Evolutionary conservation across 1,140 invertebrate genomes (phyloP).

Genomic region (Conus ventricosus): DNA sequence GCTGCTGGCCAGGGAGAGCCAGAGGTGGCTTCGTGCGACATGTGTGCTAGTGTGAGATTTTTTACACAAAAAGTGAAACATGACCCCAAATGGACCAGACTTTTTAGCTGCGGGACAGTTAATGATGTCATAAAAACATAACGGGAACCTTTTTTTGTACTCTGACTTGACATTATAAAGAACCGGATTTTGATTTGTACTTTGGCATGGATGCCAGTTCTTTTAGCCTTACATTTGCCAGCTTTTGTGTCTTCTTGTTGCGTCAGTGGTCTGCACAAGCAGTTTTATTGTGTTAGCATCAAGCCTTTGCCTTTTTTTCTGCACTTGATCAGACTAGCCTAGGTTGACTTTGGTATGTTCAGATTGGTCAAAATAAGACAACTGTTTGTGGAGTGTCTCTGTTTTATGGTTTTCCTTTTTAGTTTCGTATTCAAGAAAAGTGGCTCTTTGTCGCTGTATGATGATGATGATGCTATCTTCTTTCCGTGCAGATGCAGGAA

Average conservation of each 20-base stretch:
- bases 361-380: too few species aligned
- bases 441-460: too few species aligned
- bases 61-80: conserved; percentile 13
- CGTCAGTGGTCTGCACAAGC: neutral
- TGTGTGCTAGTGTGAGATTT: conserved; percentile 17
- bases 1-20: neutral
- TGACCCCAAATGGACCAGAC: neutral
- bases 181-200: neutral
- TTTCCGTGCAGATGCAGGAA: too few species aligned
- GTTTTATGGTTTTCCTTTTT: too few species aligned
- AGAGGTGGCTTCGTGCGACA: neutral
- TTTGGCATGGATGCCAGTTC: neutral
- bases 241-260: neutral
- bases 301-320: too few species aligned
- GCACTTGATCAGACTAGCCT: too few species aligned
- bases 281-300: too few species aligned
- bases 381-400: too few species aligned
- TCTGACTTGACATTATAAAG: neutral
- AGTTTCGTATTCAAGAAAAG: too few species aligned
- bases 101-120: conserved; percentile 34
- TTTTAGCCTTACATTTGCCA: neutral
- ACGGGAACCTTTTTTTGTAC: neutral
- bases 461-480: too few species aligned
- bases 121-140: neutral
- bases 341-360: too few species aligned